A percentile compares a stretch with the other conserved stretches of the same genome.
Conservation (phyloP, 2,797 vertebrate species). For the Megalops cyprinoides region DNA sequence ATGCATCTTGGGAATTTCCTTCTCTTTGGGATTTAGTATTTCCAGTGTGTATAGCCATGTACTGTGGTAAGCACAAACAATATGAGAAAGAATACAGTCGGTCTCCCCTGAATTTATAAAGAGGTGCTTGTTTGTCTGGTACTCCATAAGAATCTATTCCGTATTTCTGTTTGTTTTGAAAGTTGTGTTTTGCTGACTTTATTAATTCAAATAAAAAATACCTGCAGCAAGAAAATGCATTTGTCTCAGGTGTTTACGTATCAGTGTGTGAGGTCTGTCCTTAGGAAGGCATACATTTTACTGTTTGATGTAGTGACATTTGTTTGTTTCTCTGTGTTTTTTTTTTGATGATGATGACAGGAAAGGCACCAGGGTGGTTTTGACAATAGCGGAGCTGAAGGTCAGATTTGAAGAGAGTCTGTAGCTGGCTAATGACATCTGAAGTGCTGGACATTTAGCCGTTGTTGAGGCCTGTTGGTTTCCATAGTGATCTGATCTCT, state of each 20-base stretch:
- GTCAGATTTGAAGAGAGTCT: neutral
- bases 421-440: neutral
- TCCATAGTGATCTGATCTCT: conserved; percentile 16
- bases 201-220: neutral
- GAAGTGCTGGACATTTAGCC: neutral
- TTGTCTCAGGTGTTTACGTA: neutral
- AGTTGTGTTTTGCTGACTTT: neutral
- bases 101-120: too few species aligned
- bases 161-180: neutral
- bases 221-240: neutral
- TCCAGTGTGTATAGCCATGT: too few species aligned
- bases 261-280: neutral
- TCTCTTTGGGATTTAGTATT: neutral
- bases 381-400: neutral
- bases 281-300: neutral
- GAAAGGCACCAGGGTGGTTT: neutral
- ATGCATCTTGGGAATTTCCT: neutral
- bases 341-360: neutral
- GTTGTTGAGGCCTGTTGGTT: neutral
- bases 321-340: neutral
- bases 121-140: too few species aligned
- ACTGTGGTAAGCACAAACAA: too few species aligned
- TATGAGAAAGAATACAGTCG: too few species aligned
- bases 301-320: neutral
- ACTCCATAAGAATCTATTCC: neutral